Base-by-base conservation (phyloP, 2,888 invertebrate species). In the Lingula anatina region DNA sequence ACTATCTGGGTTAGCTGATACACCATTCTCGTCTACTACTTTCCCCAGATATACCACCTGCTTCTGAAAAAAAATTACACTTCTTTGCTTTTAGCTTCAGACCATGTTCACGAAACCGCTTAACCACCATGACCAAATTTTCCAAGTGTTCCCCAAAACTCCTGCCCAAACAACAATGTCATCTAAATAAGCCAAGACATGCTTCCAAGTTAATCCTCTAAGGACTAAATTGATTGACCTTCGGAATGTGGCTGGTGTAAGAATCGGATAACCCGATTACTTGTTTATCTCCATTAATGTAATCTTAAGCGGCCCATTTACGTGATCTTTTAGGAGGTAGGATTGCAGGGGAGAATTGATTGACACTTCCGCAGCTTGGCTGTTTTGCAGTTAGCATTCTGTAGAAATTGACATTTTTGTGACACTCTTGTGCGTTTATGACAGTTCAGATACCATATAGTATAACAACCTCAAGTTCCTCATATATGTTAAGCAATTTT, bases 211-310 rank as follows among this genome's bases (percentile, higher is more conserved):
- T 20, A 50, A 12, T 5, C 21, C 42, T 31, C 40, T 41, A 21
- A 50, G 24, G 24, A 28, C 41, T 23, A 24, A 23, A 23, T 50
- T 27, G 48, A 50, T 49, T 1, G 31, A 23, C 12, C 50, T 24
- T n/a, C 40, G 40, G 40, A 49, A 40, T 15, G 50, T 49, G 7
- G 53, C 53, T 12, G 52, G 53, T 37, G 28, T 5, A 44, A 37
- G 47, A 54, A 45, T 3, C 36, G 28, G 12, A 27, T 9, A 41
- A n/a, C n/a, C n/a, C n/a, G n/a, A n/a, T n/a, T n/a, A n/a, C n/a
- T n/a, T n/a, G n/a, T n/a, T n/a, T n/a, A 21, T 49, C 44, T 53
- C 47, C 35, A 44, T 47, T 20, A 53, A 31, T n/a, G n/a, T n/a
- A n/a, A n/a, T n/a, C n/a, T n/a, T n/a, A n/a, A n/a, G n/a, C n/a